Base-by-base conservation (phyloP, 1,140 invertebrate species). In the Drosophila jambulina region DNA sequence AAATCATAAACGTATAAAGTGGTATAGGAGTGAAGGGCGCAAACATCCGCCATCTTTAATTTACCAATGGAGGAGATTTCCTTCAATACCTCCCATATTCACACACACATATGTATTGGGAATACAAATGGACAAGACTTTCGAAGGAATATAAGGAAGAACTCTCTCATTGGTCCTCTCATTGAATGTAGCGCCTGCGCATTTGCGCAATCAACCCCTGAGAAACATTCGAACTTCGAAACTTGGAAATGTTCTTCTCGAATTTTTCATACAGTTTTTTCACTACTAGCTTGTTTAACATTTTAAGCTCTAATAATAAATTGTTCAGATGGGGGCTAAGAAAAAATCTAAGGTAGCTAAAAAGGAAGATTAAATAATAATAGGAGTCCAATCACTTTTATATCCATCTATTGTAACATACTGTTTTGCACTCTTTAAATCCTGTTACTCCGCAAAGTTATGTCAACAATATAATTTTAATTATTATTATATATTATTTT, bases 41-140 rank as follows among this genome's bases (percentile, higher is more conserved):
- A 36, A 21, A 74, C 62, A 67, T 78, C 34, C 84, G 84, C 84
- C 84, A 87, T 87, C 85, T 87, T 87, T 80, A 77, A 87, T 87
- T 80, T 77, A 77, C 42, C 67, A 60, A 72, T 62, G 86, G 54
- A 54, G 51, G 32, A 54, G 51, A 54, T 64, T 65, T 69, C 76
- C 71, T 79, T 74, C 43, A 77, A 59, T 45, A 32, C 23, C 36
- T 46, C 19, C 19, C 38, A 75, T 62, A 59, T 45, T 57, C 45
- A 61, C 65, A 72, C 60, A 72, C 19, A 45, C n/a, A 40, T 45
- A 67, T 34, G 27, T 49, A 42, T 61, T 21, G 32, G 40, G 21
- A 59, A 64, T 36, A 36, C 63, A 58, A 48, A 80, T 74, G 42
- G 60, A 63, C 53, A 75, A 23, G 46, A 59, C 32, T 60, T 48